A percentile compares a stretch with the other conserved stretches of the same genome.
Conservation (phyloP, 2,113 vertebrate genomes). For the Gallinago media region DNA sequence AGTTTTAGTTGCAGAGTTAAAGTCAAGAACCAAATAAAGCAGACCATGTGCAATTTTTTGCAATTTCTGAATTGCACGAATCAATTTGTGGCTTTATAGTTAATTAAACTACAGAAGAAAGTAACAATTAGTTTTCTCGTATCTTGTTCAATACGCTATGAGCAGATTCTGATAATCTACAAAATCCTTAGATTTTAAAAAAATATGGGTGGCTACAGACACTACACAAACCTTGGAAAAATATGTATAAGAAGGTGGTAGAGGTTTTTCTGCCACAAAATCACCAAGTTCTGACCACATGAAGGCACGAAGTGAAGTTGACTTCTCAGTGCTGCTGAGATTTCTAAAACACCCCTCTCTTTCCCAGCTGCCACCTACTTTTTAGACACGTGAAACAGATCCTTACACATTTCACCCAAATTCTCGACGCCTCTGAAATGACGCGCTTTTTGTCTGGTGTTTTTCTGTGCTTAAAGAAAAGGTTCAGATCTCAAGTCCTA, state of each 20-base stretch:
- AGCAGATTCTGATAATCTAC: not conserved
- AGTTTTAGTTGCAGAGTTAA: not conserved
- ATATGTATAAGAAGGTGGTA: not conserved
- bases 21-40: not conserved
- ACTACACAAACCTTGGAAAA: not conserved
- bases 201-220: not conserved
- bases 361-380: not conserved
- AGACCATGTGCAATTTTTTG: not conserved
- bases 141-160: not conserved
- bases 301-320: not conserved
- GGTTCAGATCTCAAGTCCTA: not conserved
- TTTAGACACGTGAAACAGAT: not conserved
- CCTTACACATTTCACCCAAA: not conserved
- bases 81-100: not conserved
- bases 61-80: not conserved
- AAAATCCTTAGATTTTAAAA: not conserved
- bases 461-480: constrained; percentile 6
- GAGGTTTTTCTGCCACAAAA: not conserved
- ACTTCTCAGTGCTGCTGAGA: not conserved
- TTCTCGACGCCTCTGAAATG: not conserved
- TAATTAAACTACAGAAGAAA: not conserved
- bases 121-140: not conserved
- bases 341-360: not conserved
- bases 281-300: not conserved
- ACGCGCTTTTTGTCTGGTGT: not conserved